Evolutionary conservation across 2,797 vertebrate genomes (phyloP), one percentile per base, ranked within the genome.

Genomic region (Simalia tracyae): DNA sequence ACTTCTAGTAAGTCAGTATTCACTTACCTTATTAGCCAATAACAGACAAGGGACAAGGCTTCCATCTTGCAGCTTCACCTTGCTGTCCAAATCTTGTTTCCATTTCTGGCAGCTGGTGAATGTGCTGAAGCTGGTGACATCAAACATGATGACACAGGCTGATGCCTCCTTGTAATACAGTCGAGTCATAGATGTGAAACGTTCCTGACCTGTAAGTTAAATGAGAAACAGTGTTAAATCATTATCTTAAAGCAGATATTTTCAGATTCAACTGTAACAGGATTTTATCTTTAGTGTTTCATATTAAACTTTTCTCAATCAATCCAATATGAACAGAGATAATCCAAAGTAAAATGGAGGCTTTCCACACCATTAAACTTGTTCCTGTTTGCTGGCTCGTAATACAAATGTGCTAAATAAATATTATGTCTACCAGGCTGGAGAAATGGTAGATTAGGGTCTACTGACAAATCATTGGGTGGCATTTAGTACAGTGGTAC

Each of bases 111-210:
- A 98, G 96, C 92, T 98, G 91, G 96, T 97, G 96, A 99, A 99
- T 0, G 98, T 98, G 94, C 97, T 97, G 56, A 86, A 12, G 72
- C 97, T 98, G 94, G 98, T 98, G 95, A 98, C 97, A 28, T 99
- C 98, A 22, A 99, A 99, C 98, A 99, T 98, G 91, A 99, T 63
- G 0, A 98, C 57, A 0, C 98, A 99, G 92, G 98, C 98, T 0
- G 98, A 95, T 0, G 98, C 98, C 2, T 98, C 98, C 95, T 97
- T 96, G 91, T 98, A 99, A 96, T 99, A 99, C 0, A 99, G 96
- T 64, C 98, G 97, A 4, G 98, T 98, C 98, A 99, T 98, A 61
- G 98, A 99, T 0, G 98, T 98, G 96, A 98, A 99, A 2, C 98
- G 97, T 86, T 99, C 98, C 94, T 99, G 98, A 42, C 98, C 98